A percentile compares a stretch with the other conserved stretches of the same genome.
phyloP scores from a whole-genome alignment of 1,140 invertebrate species.

The Procambarus virginalis region DNA sequence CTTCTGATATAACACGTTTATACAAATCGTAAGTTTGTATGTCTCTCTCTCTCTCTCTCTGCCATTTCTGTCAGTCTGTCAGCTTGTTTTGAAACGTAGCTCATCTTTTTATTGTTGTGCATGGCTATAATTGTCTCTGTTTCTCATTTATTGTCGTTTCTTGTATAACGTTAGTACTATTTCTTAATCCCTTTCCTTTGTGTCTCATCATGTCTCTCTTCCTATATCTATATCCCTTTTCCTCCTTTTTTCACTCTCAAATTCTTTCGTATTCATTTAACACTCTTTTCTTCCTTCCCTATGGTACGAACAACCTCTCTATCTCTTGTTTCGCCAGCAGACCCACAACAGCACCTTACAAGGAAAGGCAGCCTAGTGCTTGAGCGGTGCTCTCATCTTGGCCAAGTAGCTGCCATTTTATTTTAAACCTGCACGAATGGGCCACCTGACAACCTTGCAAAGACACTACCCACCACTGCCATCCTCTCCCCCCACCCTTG shows the following conservation, averaged over 20 bases:
- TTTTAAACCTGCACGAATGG: constrained; percentile 28
- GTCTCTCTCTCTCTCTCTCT: background rate
- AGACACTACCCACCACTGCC: background rate
- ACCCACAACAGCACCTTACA: constrained; percentile 17
- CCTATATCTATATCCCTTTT: background rate
- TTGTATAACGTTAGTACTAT: background rate
- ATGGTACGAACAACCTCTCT: no score
- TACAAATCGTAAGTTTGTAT: no score
- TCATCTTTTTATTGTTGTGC: no score
- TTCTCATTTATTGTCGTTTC: background rate
- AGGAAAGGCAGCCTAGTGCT: constrained; percentile 1
- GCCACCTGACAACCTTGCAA: constrained; percentile 18
- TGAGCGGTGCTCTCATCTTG: constrained; percentile 5
- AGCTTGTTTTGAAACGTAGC: background rate
- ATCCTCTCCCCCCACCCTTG: constrained; percentile 8
- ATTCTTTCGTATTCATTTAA: background rate
- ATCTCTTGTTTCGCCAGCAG: background rate
- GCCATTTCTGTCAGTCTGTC: background rate
- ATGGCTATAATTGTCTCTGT: background rate
- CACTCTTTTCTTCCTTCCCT: no score
- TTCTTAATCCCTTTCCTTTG: constrained; percentile 3
- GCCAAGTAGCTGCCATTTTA: constrained; percentile 41
- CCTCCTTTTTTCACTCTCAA: background rate
- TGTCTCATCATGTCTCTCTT: constrained; percentile 16
- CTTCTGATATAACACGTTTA: no score